Percentiles rank a stretch among this genome's conserved stretches.
phyloP scores from a whole-genome alignment of 2,113 vertebrate genomes.

The Ibidorhyncha struthersii region DNA sequence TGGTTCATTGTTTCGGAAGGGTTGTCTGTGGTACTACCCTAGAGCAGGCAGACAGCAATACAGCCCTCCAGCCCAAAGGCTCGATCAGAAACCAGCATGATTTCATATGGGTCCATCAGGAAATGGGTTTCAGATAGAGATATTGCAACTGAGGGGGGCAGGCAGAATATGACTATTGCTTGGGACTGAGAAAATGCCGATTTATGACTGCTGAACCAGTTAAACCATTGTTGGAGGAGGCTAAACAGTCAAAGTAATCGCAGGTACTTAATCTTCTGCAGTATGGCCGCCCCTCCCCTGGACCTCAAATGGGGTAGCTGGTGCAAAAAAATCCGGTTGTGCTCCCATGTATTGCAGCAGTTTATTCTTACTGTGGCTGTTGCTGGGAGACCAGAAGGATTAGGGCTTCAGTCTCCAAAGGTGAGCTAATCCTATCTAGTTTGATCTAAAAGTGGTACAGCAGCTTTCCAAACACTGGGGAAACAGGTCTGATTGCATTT shows the following conservation, averaged over 20 bases:
- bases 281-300: neutral
- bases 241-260: neutral
- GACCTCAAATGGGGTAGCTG: neutral
- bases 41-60: neutral
- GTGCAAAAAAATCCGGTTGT: neutral
- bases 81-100: neutral
- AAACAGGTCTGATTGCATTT: neutral
- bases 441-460: neutral
- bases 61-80: neutral
- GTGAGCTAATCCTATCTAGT: neutral
- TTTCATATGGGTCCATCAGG: neutral
- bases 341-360: accelerated
- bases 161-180: neutral
- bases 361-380: neutral
- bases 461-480: neutral
- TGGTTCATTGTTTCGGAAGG: neutral
- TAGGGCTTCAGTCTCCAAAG: neutral
- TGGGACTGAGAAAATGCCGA: neutral
- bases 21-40: neutral
- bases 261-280: neutral
- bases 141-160: neutral
- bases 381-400: neutral
- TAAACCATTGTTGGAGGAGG: neutral
- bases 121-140: neutral
- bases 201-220: neutral